These are phyloP conservation scores for Beris morrisii DNA, from an alignment of 2,888 invertebrate species.

Conservation along the genomic window DNA sequence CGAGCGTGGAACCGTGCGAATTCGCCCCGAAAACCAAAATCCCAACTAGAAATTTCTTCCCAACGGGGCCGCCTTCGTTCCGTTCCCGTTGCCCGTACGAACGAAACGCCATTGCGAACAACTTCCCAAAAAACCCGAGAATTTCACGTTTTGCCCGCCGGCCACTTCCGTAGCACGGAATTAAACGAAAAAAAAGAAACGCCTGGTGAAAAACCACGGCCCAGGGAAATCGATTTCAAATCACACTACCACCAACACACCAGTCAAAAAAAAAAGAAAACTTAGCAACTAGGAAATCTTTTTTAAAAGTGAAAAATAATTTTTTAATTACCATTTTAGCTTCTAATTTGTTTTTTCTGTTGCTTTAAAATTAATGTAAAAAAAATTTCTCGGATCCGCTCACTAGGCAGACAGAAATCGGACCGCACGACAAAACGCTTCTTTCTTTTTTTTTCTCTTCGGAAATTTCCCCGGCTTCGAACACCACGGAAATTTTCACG, in stretches of 20 bases:
- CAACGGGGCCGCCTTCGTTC: background rate
- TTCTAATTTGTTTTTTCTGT: constrained; percentile 26
- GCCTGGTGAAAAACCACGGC: background rate
- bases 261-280: constrained; percentile 1
- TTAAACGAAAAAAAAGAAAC: no score
- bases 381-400: constrained; percentile 7
- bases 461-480: constrained; percentile 21
- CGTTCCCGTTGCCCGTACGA: background rate
- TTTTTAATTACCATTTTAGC: constrained; percentile 38
- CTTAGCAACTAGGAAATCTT: constrained; percentile 13
- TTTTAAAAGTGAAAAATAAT: constrained; percentile 1
- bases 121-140: no score
- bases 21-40: constrained; percentile 15
- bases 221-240: constrained; percentile 23
- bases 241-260: background rate
- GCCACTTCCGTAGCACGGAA: no score
- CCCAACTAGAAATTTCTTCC: constrained; percentile 14
- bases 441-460: background rate
- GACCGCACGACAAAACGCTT: constrained; percentile 15
- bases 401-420: constrained; percentile 16
- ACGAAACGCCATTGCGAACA: no score
- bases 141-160: no score
- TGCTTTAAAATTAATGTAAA: constrained; percentile 11
- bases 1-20: constrained; percentile 1
- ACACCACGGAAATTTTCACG: constrained; percentile 13